These are phyloP conservation scores for Atherix ibis DNA, from an alignment of 2,888 invertebrate species.

Conservation along the genomic window DNA sequence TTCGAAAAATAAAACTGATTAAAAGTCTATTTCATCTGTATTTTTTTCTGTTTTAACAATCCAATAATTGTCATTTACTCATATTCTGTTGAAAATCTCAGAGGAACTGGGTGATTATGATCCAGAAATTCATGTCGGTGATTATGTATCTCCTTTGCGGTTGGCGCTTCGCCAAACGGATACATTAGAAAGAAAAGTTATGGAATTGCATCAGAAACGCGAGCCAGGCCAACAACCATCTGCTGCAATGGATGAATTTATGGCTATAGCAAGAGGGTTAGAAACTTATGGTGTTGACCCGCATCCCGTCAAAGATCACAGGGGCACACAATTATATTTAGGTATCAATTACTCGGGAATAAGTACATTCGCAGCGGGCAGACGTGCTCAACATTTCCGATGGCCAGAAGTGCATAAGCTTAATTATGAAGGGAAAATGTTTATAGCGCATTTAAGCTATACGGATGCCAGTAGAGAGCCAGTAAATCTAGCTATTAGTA, in stretches of 20 bases:
- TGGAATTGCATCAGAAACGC: constrained; percentile 77
- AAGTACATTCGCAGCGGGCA: constrained; percentile 83
- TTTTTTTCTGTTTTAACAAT: too few species aligned
- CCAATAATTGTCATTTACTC: too few species aligned
- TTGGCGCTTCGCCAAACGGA: constrained; percentile 84
- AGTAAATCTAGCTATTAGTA: constrained; percentile 14
- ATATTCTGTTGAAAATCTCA: too few species aligned
- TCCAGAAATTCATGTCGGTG: constrained; percentile 69
- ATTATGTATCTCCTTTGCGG: constrained; percentile 83
- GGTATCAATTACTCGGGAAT: constrained; percentile 94
- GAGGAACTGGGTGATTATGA: constrained; percentile 93
- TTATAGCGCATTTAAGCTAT: constrained; percentile 84
- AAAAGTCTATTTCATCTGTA: too few species aligned
- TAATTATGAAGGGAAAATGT: constrained; percentile 96
- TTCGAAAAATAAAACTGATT: too few species aligned
- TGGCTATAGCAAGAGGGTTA: constrained; percentile 76
- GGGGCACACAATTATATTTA: constrained; percentile 78
- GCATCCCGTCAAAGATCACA: constrained; percentile 93
- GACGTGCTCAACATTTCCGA: constrained; percentile 86
- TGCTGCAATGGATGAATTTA: constrained; percentile 78
- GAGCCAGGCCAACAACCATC: constrained; percentile 74
- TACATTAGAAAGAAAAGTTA: constrained; percentile 80
- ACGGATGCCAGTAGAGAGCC: constrained; percentile 58
- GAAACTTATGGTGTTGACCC: constrained; percentile 98
- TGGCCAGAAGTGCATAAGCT: constrained; percentile 94